These are phyloP conservation scores for Varroa destructor DNA, from an alignment of 1,140 invertebrate genomes.

Conservation along the genomic window DNA sequence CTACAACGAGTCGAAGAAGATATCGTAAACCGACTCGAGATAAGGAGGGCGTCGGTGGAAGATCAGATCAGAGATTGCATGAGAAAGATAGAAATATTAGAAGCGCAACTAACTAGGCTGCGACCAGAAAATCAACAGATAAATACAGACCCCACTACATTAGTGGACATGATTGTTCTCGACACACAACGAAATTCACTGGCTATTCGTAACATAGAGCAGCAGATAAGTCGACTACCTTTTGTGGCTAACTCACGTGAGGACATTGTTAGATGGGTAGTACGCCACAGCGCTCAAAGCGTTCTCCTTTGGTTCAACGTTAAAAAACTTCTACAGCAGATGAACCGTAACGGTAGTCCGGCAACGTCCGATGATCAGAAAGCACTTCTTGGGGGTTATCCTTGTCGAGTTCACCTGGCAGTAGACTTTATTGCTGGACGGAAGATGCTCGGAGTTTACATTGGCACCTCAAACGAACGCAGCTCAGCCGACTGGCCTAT, in stretches of 20 bases:
- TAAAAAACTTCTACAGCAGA: neutral
- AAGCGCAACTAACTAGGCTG: too few species aligned
- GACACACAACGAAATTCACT: too few species aligned
- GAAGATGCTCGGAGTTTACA: slow-evolving; percentile 5
- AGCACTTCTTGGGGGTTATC: neutral
- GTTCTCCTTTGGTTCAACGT: slow-evolving; percentile 10
- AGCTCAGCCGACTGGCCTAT: slow-evolving; percentile 12
- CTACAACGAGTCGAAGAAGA: neutral
- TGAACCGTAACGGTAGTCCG: neutral
- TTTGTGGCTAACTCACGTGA: too few species aligned
- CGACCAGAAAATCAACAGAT: too few species aligned
- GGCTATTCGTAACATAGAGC: too few species aligned
- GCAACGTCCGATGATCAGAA: neutral
- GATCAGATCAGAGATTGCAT: too few species aligned
- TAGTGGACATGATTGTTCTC: too few species aligned
- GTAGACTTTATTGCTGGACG: neutral
- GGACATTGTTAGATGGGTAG: too few species aligned
- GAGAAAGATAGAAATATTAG: too few species aligned
- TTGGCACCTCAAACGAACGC: neutral
- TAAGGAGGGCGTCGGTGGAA: too few species aligned
- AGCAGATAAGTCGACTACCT: too few species aligned
- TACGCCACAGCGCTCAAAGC: neutral
- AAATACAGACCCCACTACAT: too few species aligned
- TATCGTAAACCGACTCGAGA: neutral
- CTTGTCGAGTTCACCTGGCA: neutral